Conservation (phyloP, 2,113 vertebrate genomes). For the Neoarius graeffei region DNA sequence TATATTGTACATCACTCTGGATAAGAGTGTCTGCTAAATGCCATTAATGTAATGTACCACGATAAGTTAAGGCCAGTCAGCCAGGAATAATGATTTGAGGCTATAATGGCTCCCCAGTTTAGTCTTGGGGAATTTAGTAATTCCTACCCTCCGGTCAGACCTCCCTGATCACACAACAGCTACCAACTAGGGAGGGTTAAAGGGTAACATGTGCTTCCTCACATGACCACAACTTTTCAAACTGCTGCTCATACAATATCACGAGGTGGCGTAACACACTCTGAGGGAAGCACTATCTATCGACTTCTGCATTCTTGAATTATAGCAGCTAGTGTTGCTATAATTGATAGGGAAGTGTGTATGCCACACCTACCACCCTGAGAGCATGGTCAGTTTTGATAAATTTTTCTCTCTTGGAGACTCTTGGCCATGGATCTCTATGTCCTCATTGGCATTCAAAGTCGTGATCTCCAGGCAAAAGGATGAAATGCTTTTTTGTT, state of each 20-base stretch:
- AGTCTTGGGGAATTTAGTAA: not conserved
- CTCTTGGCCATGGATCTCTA: no score
- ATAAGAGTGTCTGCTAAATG: no score
- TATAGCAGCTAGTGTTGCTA: not conserved
- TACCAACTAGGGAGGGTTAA: not conserved
- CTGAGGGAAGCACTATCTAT: not conserved
- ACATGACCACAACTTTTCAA: not conserved
- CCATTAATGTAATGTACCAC: no score
- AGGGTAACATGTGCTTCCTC: no score
- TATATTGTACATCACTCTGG: no score
- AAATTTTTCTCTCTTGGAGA: not conserved
- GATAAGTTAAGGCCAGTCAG: not conserved
- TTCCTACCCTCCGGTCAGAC: not conserved
- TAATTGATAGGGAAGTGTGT: not conserved
- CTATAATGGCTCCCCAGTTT: not conserved
- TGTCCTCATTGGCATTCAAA: no score
- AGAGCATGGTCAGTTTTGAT: not conserved
- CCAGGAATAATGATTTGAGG: not conserved
- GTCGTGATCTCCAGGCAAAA: not conserved
- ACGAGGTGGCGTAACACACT: not conserved
- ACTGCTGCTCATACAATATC: not conserved
- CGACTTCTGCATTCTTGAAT: not conserved
- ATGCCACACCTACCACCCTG: not conserved
- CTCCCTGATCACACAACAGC: not conserved
- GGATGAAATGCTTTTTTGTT: not conserved